Conservation (phyloP, 2,113 vertebrate species). For the Gobiocypris rarus region DNA sequence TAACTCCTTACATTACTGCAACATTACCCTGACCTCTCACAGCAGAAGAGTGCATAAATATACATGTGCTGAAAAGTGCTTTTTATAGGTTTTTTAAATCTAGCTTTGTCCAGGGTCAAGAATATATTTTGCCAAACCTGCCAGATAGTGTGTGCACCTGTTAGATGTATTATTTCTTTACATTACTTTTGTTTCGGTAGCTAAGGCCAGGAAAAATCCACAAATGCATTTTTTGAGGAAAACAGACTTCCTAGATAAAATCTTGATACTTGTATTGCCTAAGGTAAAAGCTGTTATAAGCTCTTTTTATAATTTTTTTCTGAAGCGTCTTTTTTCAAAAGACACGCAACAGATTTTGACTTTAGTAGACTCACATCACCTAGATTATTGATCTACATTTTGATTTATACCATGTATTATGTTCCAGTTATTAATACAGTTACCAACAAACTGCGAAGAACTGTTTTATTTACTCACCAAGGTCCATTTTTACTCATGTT, state of each 20-base stretch:
- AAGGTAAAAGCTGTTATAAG: neutral
- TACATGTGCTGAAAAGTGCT: constrained; percentile 3
- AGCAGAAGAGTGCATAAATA: constrained; percentile 12
- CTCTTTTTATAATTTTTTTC: neutral
- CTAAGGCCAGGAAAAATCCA: neutral
- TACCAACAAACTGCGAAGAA: neutral
- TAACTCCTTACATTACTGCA: constrained; percentile 27
- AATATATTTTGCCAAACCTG: neutral
- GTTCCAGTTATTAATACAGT: neutral
- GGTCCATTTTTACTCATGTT: neutral
- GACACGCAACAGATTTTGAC: neutral
- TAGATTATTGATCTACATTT: neutral
- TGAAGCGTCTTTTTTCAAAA: neutral
- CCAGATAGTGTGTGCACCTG: neutral
- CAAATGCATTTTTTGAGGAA: neutral
- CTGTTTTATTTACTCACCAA: constrained; percentile 7
- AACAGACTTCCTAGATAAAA: neutral
- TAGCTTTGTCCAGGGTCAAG: neutral
- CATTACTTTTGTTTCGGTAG: neutral
- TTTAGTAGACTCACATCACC: neutral
- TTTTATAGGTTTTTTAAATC: neutral
- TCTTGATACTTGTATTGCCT: neutral
- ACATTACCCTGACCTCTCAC: constrained; percentile 20
- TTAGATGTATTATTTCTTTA: neutral
- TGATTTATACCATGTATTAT: neutral